Base-by-base conservation (phyloP, 2,113 vertebrate species). In the Pelecanus crispus region DNA sequence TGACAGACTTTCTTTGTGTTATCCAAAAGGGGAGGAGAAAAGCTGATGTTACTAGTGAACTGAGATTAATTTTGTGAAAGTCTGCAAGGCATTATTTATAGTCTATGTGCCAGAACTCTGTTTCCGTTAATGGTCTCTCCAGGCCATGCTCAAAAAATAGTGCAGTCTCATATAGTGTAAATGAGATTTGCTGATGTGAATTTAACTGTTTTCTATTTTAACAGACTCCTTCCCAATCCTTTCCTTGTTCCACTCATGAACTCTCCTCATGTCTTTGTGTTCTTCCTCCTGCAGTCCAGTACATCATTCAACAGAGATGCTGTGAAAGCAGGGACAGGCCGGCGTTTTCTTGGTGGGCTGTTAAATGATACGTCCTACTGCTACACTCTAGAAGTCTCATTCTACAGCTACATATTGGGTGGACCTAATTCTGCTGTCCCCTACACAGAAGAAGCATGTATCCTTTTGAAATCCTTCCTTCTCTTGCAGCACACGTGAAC, bases 381-480 rank as follows among this genome's bases (percentile, higher is more conserved):
- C 98, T 99, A 99, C 97, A 99, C 99, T 2, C 98, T 99, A 36
- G 99, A 99, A 96, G 99, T 99, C 95, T 99, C 99, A 29, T 99
- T 99, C 98, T 99, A 99, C 98, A 99, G 99, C 97, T 99, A 99
- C 96, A 93, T 99, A 72, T 82, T 98, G 7, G 97, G 98, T 11
- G 99, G 98, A 42, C 98, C 98, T 96, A 96, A 97, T 2, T 93
- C 98, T 25, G 97, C 99, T 6, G 98, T 99, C 70, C 99, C 99
- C 65, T 99, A 99, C 98, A 99, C 99, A 0, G 99, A 99, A 97
- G 99, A 99, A 96, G 97, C 99, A 40, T 99, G 99, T 99, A 99
- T 99, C 99, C 99, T 99, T 98, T 83, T 24, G 49, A 66, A n/a
- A 55, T 40, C n/a, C 56, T 52, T 26, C 53, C 38, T 75, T 11